Evolutionary conservation across 1,140 invertebrate genomes (phyloP).

Genomic region (Camponotus vicinus): DNA sequence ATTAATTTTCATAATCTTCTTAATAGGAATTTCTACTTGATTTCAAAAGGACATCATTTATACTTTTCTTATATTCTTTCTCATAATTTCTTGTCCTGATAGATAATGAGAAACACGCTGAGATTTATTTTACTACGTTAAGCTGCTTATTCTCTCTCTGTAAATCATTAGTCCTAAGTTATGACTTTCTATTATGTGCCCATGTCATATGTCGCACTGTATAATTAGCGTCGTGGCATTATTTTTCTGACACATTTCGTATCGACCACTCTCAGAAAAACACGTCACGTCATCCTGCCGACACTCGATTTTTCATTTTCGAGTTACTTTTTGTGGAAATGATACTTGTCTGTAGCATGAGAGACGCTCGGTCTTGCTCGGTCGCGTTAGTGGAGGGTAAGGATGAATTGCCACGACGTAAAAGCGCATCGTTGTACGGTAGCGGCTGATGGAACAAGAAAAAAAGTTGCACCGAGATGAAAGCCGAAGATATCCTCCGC

Average conservation of each 20-base stretch:
- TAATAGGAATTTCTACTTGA: neutral
- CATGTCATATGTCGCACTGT: neutral
- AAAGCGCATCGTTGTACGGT: slow-evolving; percentile 62
- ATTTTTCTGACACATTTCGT: slow-evolving; percentile 33
- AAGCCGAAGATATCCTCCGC: slow-evolving; percentile 58
- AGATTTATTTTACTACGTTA: slow-evolving; percentile 23
- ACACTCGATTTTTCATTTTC: slow-evolving; percentile 69
- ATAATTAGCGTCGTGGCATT: slow-evolving; percentile 41
- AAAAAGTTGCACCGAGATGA: slow-evolving; percentile 65
- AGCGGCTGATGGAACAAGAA: slow-evolving; percentile 34
- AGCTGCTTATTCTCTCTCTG: neutral
- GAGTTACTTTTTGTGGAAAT: slow-evolving; percentile 56
- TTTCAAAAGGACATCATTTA: neutral
- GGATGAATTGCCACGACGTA: slow-evolving; percentile 67
- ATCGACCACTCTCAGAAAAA: slow-evolving; percentile 35
- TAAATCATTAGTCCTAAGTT: slow-evolving; percentile 1
- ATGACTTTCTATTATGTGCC: neutral
- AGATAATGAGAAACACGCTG: neutral
- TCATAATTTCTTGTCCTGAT: neutral
- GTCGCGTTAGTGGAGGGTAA: slow-evolving; percentile 62
- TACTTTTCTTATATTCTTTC: neutral
- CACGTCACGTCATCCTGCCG: slow-evolving; percentile 43
- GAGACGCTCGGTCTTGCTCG: slow-evolving; percentile 25
- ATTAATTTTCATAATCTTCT: slow-evolving; percentile 24
- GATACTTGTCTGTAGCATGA: slow-evolving; percentile 21